phyloP scores from a whole-genome alignment of 2,797 vertebrate species.

The Danio choprae region DNA sequence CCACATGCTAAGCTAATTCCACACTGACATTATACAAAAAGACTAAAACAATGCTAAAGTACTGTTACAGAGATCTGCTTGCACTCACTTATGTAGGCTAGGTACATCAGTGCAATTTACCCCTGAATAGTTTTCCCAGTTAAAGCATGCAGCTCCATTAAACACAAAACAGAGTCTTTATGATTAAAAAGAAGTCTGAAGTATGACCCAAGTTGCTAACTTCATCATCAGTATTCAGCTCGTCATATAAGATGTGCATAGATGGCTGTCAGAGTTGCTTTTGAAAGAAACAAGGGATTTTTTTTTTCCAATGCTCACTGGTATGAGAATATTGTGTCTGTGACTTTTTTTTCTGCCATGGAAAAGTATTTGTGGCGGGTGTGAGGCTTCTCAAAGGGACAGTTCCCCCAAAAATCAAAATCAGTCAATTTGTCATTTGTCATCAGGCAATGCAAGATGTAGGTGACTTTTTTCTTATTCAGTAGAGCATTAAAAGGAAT shows the following conservation, averaged over 20 bases:
- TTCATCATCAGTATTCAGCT: background rate
- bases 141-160: constrained; percentile 77
- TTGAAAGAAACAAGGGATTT: background rate
- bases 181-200: constrained; percentile 11
- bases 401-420: no score
- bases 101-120: constrained; percentile 76
- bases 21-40: constrained; percentile 11
- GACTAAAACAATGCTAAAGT: constrained; percentile 4
- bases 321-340: background rate
- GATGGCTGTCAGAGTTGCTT: constrained; percentile 33
- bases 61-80: constrained; percentile 18
- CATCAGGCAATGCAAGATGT: no score
- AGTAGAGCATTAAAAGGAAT: no score
- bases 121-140: constrained; percentile 76
- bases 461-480: no score
- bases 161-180: constrained; percentile 30
- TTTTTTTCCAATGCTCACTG: background rate
- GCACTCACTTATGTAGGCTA: constrained; percentile 1
- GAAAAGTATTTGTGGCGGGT: constrained; percentile 11
- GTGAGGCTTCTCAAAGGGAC: no score
- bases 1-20: constrained; percentile 19
- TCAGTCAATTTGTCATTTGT: no score
- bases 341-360: background rate
- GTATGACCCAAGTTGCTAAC: constrained; percentile 5
- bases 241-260: constrained; percentile 28